Evolutionary conservation across 1,140 invertebrate genomes (phyloP).

Genomic region (Pseudomyrmex pallidus): DNA sequence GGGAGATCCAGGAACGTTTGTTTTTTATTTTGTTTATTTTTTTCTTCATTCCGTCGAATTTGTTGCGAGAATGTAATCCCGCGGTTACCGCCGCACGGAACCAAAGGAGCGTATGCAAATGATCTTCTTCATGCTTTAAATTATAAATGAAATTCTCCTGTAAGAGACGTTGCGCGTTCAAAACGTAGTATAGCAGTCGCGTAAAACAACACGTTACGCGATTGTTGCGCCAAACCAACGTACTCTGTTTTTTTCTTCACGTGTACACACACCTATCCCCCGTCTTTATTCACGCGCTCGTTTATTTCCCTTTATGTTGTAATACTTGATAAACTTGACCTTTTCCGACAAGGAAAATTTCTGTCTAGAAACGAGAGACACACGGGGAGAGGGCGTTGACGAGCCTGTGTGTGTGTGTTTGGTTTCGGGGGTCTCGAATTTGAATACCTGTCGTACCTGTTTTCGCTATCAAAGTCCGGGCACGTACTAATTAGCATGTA

Average conservation of each 20-base stretch:
- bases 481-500: constrained; percentile 48
- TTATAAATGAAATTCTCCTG: constrained; percentile 47
- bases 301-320: too few relatives aligned
- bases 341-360: too few relatives aligned
- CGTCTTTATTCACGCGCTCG: background rate
- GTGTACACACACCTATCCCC: too few relatives aligned
- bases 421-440: constrained; percentile 14
- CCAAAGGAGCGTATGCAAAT: constrained; percentile 18
- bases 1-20: background rate
- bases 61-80: background rate
- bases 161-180: constrained; percentile 27
- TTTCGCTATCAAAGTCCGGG: constrained; percentile 22
- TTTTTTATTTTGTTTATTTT: constrained; percentile 11
- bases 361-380: background rate
- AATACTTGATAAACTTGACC: too few relatives aligned
- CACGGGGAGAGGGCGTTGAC: background rate
- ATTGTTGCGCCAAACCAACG: too few relatives aligned
- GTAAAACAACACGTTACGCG: too few relatives aligned
- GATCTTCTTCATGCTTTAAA: constrained; percentile 32
- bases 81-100: background rate
- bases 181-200: background rate
- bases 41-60: background rate
- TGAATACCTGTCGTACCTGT: constrained; percentile 5
- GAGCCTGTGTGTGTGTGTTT: background rate
- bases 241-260: too few relatives aligned